Percentiles rank a stretch among this genome's conserved stretches.
Conservation (phyloP, 1,140 invertebrate species). For the Anthonomus grandis region DNA sequence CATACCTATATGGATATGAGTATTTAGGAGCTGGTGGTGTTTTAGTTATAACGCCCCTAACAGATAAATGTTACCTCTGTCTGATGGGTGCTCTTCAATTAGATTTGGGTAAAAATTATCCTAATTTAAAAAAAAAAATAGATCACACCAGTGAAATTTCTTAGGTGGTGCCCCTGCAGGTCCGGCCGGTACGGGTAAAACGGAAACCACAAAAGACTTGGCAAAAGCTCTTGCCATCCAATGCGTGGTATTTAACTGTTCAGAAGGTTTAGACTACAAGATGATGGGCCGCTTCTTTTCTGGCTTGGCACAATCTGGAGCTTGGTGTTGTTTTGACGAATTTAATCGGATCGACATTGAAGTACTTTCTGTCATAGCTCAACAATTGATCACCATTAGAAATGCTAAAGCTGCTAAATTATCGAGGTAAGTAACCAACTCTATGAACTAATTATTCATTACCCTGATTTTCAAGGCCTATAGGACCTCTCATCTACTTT, state of each 20-base stretch:
- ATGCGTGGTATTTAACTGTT: slow-evolving; percentile 90
- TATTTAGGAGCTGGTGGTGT: slow-evolving; percentile 83
- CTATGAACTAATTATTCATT: no score
- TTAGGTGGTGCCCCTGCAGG: slow-evolving; percentile 79
- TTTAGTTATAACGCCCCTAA: slow-evolving; percentile 78
- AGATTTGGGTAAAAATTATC: slow-evolving; percentile 59
- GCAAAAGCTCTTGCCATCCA: slow-evolving; percentile 84
- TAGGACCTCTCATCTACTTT: no score
- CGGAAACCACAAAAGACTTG: slow-evolving; percentile 90
- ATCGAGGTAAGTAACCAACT: slow-evolving; percentile 52
- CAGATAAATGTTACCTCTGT: slow-evolving; percentile 84
- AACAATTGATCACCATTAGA: slow-evolving; percentile 74
- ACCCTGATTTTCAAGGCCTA: no score
- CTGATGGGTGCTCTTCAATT: slow-evolving; percentile 84
- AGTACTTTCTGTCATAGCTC: slow-evolving; percentile 84
- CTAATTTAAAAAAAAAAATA: background rate
- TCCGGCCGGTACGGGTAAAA: slow-evolving; percentile 91
- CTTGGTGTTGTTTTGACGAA: slow-evolving; percentile 91
- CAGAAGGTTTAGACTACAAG: slow-evolving; percentile 78
- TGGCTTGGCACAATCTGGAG: slow-evolving; percentile 80
- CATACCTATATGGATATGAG: slow-evolving; percentile 86
- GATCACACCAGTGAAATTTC: no score
- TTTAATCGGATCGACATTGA: slow-evolving; percentile 91
- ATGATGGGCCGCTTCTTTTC: slow-evolving; percentile 89
- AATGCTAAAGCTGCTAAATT: slow-evolving; percentile 69